Conservation (phyloP, 2,113 vertebrate species). For the Caracal caracal region DNA sequence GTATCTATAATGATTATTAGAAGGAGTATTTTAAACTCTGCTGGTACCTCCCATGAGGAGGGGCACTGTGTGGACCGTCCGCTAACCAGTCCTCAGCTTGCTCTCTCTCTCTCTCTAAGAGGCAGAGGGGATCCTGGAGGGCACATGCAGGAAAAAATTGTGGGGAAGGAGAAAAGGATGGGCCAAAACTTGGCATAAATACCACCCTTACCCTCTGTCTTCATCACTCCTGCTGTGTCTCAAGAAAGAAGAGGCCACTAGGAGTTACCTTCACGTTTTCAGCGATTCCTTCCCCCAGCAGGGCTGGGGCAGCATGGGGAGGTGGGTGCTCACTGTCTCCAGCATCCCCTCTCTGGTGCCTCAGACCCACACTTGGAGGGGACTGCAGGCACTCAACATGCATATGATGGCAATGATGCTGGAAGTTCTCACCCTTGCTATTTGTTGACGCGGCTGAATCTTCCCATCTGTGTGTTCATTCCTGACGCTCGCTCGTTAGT, state of each 20-base stretch:
- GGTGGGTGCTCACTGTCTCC: neutral
- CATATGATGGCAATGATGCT: neutral
- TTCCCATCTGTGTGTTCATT: neutral
- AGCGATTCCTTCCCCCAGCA: neutral
- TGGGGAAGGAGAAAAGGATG: neutral
- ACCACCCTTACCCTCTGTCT: neutral
- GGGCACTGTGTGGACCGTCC: neutral
- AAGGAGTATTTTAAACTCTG: neutral
- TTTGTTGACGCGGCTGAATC: neutral
- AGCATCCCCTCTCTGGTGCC: neutral
- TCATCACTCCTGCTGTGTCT: neutral
- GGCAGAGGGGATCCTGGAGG: neutral
- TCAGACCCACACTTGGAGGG: neutral
- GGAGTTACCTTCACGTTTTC: no score
- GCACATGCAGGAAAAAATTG: neutral
- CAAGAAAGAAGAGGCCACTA: neutral
- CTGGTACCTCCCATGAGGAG: neutral
- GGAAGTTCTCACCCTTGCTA: neutral
- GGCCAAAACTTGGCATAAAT: neutral
- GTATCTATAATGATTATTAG: neutral
- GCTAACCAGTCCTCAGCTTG: neutral
- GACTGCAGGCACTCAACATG: neutral
- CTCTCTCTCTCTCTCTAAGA: neutral
- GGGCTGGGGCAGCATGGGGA: neutral
- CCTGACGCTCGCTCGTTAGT: neutral